phyloP scores from a whole-genome alignment of 1,140 invertebrate species.

The Orussus abietinus region DNA sequence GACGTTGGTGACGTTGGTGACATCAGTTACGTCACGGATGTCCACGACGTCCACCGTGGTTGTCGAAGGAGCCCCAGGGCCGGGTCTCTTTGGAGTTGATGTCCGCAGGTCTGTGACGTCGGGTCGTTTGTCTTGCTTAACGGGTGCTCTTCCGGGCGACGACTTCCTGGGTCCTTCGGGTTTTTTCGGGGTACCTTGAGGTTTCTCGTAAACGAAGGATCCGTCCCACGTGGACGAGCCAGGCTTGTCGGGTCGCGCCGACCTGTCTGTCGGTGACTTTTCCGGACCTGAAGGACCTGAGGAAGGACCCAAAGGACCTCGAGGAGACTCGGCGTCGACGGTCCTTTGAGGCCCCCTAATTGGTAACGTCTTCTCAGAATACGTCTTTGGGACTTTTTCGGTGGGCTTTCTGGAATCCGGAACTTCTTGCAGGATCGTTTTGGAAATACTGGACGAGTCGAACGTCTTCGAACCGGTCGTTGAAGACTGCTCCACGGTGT shows the following conservation, averaged over 20 bases:
- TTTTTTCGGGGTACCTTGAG: conserved; percentile 1
- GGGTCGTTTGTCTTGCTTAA: not conserved
- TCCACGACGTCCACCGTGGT: too few species aligned
- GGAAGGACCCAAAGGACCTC: too few species aligned
- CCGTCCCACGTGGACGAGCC: conserved; percentile 35
- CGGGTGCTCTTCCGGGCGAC: not conserved
- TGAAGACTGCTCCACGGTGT: conserved; percentile 4
- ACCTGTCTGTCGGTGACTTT: too few species aligned
- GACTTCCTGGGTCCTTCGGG: too few species aligned
- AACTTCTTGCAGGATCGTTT: conserved; percentile 13
- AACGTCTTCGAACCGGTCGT: conserved; percentile 8
- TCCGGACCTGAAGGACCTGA: too few species aligned
- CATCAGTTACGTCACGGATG: too few species aligned
- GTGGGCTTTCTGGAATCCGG: conserved; percentile 8
- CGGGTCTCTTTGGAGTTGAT: too few species aligned
- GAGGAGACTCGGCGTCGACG: too few species aligned
- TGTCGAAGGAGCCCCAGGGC: conserved; percentile 10
- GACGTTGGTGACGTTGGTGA: conserved; percentile 18
- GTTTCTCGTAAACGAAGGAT: conserved; percentile 26
- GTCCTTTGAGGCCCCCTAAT: too few species aligned
- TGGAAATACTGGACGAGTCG: conserved; percentile 12
- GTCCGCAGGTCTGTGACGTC: not conserved
- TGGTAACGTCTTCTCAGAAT: too few species aligned
- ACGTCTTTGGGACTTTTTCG: conserved; percentile 5
- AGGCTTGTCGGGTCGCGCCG: conserved; percentile 22